phyloP scores from a whole-genome alignment of 2,797 vertebrate species.

The Silurus aristotelis region DNA sequence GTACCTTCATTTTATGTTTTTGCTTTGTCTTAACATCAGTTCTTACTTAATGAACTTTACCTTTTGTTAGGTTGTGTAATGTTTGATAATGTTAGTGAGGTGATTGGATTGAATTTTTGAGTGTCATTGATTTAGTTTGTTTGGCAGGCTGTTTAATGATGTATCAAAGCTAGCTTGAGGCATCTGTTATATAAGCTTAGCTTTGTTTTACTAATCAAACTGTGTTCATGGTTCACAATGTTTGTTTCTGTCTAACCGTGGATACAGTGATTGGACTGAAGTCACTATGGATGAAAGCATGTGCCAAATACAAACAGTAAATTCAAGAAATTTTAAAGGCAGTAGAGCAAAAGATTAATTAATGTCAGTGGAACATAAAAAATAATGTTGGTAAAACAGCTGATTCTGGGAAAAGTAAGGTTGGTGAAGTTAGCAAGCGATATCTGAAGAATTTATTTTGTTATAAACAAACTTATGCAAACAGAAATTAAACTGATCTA shows the following conservation, averaged over 20 bases:
- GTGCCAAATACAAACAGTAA: background rate
- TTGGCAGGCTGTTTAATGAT: background rate
- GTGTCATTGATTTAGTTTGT: background rate
- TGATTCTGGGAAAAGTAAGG: background rate
- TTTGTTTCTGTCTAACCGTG: background rate
- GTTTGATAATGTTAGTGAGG: background rate
- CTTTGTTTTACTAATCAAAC: too few relatives aligned
- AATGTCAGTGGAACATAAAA: background rate
- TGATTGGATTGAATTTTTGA: background rate
- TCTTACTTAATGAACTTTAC: background rate
- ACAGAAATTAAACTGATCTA: slow-evolving; percentile 29
- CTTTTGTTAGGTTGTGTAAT: background rate
- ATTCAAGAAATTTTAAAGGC: background rate
- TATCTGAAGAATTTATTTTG: background rate
- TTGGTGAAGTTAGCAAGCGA: background rate
- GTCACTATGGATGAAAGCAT: background rate
- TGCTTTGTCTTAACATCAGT: background rate
- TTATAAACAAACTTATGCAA: slow-evolving; percentile 33
- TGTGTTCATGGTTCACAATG: background rate
- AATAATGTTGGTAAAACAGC: too few relatives aligned
- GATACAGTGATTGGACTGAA: background rate
- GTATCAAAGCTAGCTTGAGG: background rate
- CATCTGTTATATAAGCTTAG: background rate
- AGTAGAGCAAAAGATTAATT: background rate
- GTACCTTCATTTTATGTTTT: background rate